Percentiles rank a stretch among this genome's conserved stretches.
phyloP scores from a whole-genome alignment of 2,888 invertebrate species.

The Lagria hirta region DNA sequence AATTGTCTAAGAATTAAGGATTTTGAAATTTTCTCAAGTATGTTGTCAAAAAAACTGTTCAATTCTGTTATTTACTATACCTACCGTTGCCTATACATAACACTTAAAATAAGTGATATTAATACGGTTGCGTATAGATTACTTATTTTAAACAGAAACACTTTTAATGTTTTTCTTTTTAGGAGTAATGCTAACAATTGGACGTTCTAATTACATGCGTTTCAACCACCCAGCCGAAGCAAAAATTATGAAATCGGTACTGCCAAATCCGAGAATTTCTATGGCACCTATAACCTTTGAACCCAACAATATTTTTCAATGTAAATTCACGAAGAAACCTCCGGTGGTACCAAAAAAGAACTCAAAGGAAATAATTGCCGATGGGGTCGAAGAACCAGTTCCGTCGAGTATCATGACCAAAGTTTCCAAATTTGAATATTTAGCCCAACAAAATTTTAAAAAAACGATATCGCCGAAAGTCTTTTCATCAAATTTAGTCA shows the following conservation, averaged over 20 bases:
- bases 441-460: constrained; percentile 67
- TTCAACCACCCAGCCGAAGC: constrained; percentile 93
- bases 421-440: constrained; percentile 78
- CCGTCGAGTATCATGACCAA: constrained; percentile 70
- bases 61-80: too few species aligned
- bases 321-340: constrained; percentile 62
- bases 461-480: constrained; percentile 72
- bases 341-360: constrained; percentile 65
- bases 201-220: constrained; percentile 86
- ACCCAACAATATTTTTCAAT: constrained; percentile 43
- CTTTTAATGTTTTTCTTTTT: constrained; percentile 40
- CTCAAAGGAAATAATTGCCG: constrained; percentile 55
- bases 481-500: constrained; percentile 74
- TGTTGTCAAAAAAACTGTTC: too few species aligned
- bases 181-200: constrained; percentile 91
- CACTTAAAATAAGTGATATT: too few species aligned
- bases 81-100: too few species aligned
- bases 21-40: too few species aligned
- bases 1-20: too few species aligned
- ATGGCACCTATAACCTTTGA: constrained; percentile 76
- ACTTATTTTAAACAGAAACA: too few species aligned
- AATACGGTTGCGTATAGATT: too few species aligned
- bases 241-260: constrained; percentile 79
- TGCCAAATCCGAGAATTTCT: constrained; percentile 75
- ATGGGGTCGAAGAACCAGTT: constrained; percentile 55